Evolutionary conservation across 2,888 invertebrate genomes (phyloP).

Genomic region (Podabrus alpinus): DNA sequence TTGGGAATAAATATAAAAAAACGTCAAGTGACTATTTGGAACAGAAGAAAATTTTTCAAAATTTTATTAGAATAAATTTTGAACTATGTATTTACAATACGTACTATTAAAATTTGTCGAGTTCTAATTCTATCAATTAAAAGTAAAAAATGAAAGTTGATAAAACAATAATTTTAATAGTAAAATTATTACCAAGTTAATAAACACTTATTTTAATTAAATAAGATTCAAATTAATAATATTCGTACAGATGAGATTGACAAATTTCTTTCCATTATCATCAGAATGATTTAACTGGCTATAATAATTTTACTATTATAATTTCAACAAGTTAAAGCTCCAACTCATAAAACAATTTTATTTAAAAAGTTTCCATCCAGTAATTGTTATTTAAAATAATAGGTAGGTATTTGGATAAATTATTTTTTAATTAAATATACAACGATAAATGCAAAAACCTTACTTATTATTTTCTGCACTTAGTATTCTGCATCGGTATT

Average conservation of each 20-base stretch:
- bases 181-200: no score
- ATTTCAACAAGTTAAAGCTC: no score
- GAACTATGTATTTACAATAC: not conserved
- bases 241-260: no score
- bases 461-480: constrained; percentile 22
- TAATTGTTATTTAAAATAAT: constrained; percentile 20
- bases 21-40: not conserved
- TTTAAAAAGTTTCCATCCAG: constrained; percentile 27
- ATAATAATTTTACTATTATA: no score
- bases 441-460: constrained; percentile 8
- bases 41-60: not conserved
- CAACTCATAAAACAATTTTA: constrained; percentile 12
- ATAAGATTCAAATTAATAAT: no score
- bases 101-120: not conserved
- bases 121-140: not conserved
- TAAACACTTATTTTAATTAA: no score
- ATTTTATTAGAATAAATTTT: not conserved
- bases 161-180: no score
- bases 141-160: not conserved
- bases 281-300: no score
- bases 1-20: no score
- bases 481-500: constrained; percentile 14
- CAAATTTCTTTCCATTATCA: no score
- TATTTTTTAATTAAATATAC: constrained; percentile 29
- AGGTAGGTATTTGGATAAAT: constrained; percentile 17